Conservation (phyloP, 2,888 invertebrate genomes). For the Pantelozetes paolii region DNA sequence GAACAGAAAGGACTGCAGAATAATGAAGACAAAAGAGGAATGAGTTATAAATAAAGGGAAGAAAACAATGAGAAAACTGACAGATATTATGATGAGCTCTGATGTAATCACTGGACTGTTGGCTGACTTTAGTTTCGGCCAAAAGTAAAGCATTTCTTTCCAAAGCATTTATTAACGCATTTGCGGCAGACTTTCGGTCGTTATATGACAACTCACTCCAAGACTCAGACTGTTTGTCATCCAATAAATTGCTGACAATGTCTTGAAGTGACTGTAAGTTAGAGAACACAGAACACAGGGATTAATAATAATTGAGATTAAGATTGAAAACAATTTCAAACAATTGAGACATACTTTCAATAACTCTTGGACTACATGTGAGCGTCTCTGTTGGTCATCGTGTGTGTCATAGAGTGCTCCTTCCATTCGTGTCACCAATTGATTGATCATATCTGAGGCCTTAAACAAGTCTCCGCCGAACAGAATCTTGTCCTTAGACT, state of each 20-base stretch:
- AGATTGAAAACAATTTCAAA: not conserved
- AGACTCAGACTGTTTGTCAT: conserved; percentile 39
- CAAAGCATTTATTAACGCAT: conserved; percentile 37
- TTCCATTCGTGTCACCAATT: conserved; percentile 46
- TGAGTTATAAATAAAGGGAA: conserved; percentile 5
- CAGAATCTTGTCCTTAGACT: conserved; percentile 47
- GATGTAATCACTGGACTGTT: conserved; percentile 40
- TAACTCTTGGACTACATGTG: conserved; percentile 49
- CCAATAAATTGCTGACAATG: conserved; percentile 41
- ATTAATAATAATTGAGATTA: not conserved
- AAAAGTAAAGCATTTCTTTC: conserved; percentile 38
- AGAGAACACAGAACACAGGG: not conserved
- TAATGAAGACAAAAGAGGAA: not conserved
- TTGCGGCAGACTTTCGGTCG: conserved; percentile 37
- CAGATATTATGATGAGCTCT: conserved; percentile 42
- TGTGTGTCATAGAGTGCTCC: conserved; percentile 36
- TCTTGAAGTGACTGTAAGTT: conserved; percentile 41
- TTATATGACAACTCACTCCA: conserved; percentile 41
- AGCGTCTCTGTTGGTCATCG: conserved; percentile 43
- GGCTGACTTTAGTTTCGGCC: conserved; percentile 42
- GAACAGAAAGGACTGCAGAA: conserved; percentile 41
- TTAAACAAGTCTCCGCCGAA: conserved; percentile 48
- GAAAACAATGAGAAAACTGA: conserved; percentile 30
- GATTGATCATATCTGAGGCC: conserved; percentile 46
- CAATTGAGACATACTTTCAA: conserved; percentile 47